Percentiles rank a stretch among this genome's conserved stretches.
Evolutionary conservation across 1,140 invertebrate genomes (phyloP).

Genomic region (Oryzaephilus surinamensis): DNA sequence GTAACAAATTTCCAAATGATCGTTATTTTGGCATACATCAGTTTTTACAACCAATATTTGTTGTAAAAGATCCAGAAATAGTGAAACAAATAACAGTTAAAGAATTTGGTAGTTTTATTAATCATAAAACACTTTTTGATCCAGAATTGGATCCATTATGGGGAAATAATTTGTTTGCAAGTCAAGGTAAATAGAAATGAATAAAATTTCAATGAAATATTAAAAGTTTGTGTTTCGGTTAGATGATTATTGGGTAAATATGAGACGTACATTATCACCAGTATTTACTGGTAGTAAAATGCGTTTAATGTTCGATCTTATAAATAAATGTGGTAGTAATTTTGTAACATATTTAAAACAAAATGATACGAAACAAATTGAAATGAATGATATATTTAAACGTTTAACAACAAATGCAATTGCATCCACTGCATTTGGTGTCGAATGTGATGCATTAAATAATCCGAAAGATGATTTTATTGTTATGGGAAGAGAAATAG

Average conservation of each 20-base stretch:
- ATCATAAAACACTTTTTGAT: too few relatives aligned
- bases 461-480: conserved; percentile 43
- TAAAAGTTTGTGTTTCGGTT: too few relatives aligned
- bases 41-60: too few relatives aligned
- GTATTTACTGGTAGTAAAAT: conserved; percentile 49
- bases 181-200: too few relatives aligned
- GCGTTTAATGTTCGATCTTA: conserved; percentile 40
- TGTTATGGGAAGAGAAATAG: conserved; percentile 34
- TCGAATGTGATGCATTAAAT: conserved; percentile 45
- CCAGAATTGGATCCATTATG: too few relatives aligned
- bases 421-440: conserved; percentile 43
- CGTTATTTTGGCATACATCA: too few relatives aligned
- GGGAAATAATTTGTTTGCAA: too few relatives aligned
- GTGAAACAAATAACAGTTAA: too few relatives aligned
- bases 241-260: conserved; percentile 48
- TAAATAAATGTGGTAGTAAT: conserved; percentile 33
- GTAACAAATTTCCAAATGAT: too few relatives aligned
- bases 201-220: too few relatives aligned
- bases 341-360: conserved; percentile 18
- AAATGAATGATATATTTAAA: conserved; percentile 30
- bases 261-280: conserved; percentile 44
- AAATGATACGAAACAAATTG: conserved; percentile 1
- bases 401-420: conserved; percentile 52
- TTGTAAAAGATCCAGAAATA: too few relatives aligned
- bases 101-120: too few relatives aligned